Evolutionary conservation across 2,797 vertebrate genomes (phyloP).

Genomic region (Epinephelus coioides): DNA sequence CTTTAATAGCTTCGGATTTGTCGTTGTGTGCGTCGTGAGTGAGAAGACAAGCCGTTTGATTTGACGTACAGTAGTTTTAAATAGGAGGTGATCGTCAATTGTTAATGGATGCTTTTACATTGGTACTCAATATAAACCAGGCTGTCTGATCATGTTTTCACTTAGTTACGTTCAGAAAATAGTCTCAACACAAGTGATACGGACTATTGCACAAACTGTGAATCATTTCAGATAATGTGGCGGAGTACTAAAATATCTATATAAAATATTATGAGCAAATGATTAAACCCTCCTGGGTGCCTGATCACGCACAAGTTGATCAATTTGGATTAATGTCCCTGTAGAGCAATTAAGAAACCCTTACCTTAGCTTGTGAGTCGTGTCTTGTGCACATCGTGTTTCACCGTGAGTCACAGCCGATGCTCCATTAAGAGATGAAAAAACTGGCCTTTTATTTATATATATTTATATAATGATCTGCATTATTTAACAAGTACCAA

Average conservation of each 20-base stretch:
- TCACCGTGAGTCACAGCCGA: neutral
- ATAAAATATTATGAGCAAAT: slow-evolving; percentile 14
- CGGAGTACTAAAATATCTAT: neutral
- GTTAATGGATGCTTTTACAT: slow-evolving; percentile 29
- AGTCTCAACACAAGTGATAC: neutral
- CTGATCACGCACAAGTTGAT: neutral
- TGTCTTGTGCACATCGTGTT: too few species aligned
- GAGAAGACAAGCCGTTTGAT: slow-evolving; percentile 10
- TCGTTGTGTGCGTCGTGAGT: neutral
- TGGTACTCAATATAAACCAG: neutral
- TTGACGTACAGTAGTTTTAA: slow-evolving; percentile 11
- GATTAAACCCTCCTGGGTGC: neutral
- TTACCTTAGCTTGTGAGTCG: neutral
- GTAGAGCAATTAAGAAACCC: slow-evolving; percentile 13
- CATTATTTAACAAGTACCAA: slow-evolving; percentile 29
- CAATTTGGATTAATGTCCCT: slow-evolving; percentile 1
- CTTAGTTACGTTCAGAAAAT: neutral
- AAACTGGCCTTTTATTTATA: slow-evolving; percentile 11
- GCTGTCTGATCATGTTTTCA: neutral
- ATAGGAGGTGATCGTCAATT: slow-evolving; percentile 19
- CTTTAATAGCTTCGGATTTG: slow-evolving; percentile 7
- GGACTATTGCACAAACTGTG: neutral
- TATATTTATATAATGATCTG: slow-evolving; percentile 20
- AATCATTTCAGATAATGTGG: slow-evolving; percentile 7
- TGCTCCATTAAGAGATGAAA: slow-evolving; percentile 6